phyloP scores from a whole-genome alignment of 2,113 vertebrate genomes.

The Struthio camelus region DNA sequence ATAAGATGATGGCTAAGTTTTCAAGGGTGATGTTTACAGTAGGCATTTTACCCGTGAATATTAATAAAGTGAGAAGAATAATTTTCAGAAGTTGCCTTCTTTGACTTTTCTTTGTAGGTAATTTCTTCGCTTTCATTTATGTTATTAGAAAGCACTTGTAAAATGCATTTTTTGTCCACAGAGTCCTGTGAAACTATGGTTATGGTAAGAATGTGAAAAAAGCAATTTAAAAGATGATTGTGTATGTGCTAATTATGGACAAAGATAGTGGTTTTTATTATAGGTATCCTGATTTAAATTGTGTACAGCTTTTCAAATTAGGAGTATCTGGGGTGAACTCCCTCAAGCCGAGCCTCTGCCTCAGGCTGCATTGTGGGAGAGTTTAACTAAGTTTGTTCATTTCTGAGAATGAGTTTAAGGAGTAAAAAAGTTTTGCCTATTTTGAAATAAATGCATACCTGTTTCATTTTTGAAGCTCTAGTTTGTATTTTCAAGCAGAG shows the following conservation, averaged over 20 bases:
- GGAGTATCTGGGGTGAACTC: background rate
- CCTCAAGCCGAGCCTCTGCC: background rate
- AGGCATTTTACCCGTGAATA: background rate
- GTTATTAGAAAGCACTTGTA: background rate
- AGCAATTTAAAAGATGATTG: background rate
- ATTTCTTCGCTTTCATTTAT: background rate
- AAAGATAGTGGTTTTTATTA: background rate
- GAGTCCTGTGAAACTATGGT: background rate
- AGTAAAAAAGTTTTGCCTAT: background rate
- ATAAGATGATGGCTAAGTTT: background rate
- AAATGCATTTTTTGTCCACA: background rate
- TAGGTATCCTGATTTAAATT: background rate
- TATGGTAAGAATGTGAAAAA: background rate
- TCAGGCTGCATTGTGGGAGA: background rate
- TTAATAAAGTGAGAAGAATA: background rate
- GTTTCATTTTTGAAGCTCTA: constrained; percentile 4
- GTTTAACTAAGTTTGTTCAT: background rate
- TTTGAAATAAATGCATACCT: constrained; percentile 8
- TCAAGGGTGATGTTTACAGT: background rate
- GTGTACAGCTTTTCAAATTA: background rate
- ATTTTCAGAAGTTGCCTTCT: background rate
- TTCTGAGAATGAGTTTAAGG: background rate
- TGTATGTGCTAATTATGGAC: background rate
- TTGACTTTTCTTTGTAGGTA: background rate
- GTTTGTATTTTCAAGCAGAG: constrained; percentile 13